These are phyloP conservation scores for Aromia moschata DNA, from an alignment of 2,888 invertebrate genomes.

Conservation along the genomic window DNA sequence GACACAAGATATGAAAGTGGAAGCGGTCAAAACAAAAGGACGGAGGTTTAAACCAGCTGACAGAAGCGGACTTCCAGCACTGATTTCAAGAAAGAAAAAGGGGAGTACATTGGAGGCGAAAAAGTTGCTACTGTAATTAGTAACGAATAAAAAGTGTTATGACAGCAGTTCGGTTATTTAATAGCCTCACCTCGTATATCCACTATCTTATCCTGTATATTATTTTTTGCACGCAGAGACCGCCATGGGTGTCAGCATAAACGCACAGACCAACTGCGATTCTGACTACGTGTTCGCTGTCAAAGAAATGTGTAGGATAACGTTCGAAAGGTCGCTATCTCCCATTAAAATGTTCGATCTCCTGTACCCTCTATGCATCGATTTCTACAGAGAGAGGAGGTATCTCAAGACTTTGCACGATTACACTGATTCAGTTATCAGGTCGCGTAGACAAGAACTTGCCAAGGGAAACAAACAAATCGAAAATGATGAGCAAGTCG, in stretches of 20 bases:
- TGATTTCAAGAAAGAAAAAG: too few species aligned
- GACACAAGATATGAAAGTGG: too few species aligned
- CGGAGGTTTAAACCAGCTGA: too few species aligned
- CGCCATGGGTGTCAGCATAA: constrained; percentile 44
- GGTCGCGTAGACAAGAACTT: constrained; percentile 28
- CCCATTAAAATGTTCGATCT: constrained; percentile 66
- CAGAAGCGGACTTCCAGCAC: too few species aligned
- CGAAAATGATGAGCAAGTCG: constrained; percentile 23
- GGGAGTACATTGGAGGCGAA: too few species aligned
- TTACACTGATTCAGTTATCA: constrained; percentile 68
- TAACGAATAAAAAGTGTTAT: too few species aligned
- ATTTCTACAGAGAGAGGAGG: constrained; percentile 68
- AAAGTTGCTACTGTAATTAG: too few species aligned
- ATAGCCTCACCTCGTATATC: too few species aligned
- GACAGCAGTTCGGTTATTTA: too few species aligned
- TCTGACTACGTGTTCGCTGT: constrained; percentile 79
- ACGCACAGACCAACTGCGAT: constrained; percentile 71
- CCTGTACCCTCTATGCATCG: constrained; percentile 64
- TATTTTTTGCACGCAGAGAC: constrained; percentile 66
- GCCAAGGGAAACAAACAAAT: constrained; percentile 14
- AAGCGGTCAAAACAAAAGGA: too few species aligned
- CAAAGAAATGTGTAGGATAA: constrained; percentile 63
- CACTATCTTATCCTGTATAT: constrained; percentile 71
- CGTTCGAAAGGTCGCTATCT: constrained; percentile 51
- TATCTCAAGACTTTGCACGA: constrained; percentile 60